Base-by-base conservation (phyloP, 2,888 invertebrate genomes). In the Atrina japonica region DNA sequence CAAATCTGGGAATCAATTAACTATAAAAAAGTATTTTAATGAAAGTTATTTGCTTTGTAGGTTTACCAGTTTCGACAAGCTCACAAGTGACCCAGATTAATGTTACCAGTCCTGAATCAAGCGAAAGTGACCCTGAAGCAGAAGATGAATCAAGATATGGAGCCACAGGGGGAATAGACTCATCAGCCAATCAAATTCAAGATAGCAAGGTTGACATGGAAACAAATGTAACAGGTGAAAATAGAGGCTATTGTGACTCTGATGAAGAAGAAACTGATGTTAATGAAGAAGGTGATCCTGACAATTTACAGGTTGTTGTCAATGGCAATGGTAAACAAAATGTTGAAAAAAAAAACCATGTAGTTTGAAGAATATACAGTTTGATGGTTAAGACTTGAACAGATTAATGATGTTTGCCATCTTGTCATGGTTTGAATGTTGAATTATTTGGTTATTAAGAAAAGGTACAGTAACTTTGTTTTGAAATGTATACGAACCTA, bases 91-190 rank as follows among this genome's bases (percentile, higher is more conserved):
- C 35, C 35, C 66, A 56, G 21, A 55, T 40, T 11, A 40, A 29
- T 14, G 45, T 47, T 14, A 58, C 67, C 2, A 49, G 64, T 14
- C 40, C 35, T 23, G 27, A 52, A 29, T 25, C 49, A 27, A 27
- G 61, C 11, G 21, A 45, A 21, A 53, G 67, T 58, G 67, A 67
- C 14, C 45, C 50, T 11, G 67, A 67, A 49, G 53, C 52, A 55
- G 53, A 35, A 6, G 71, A 67, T 43, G 71, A 66, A 23, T 35
- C 35, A 7, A 35, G 35, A 11, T 35, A 35, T 11, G 47, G 47
- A 7, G 18, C 47, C 47, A 47, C 47, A 7, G 21, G 18, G 11
- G 23, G 21, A 11, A 11, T 47, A 27, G 6, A 21, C n/a, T 47
- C 30, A 21, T 23, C 29, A 30, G n/a, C 35, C 40, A 41, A 45